phyloP scores from a whole-genome alignment of 1,140 invertebrate species.

The Stegodyphus mimosarum region DNA sequence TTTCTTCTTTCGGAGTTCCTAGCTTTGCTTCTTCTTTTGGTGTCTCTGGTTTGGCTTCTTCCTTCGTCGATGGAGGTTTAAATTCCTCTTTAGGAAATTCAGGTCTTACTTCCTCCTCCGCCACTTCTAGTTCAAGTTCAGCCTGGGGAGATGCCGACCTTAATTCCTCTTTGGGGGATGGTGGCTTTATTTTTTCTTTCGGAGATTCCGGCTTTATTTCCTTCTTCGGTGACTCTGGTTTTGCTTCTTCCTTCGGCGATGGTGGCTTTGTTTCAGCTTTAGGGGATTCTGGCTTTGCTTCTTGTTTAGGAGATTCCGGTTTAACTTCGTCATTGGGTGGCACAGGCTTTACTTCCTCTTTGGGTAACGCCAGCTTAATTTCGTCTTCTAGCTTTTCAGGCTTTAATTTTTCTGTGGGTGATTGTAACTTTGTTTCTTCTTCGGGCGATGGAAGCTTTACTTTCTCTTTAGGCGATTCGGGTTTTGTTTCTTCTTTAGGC shows the following conservation, averaged over 20 bases:
- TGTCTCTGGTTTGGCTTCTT: no score
- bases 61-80: no score
- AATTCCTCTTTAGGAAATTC: no score
- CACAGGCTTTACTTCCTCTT: no score
- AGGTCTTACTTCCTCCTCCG: no score
- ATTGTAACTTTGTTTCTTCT: neutral
- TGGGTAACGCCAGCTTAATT: no score
- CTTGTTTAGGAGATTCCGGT: no score
- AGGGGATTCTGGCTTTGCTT: neutral
- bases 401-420: neutral
- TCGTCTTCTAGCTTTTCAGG: neutral
- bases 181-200: neutral
- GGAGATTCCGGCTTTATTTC: neutral
- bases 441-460: neutral
- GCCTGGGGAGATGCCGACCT: neutral
- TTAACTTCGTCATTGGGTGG: no score
- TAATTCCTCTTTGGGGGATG: conserved; percentile 68
- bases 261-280: neutral
- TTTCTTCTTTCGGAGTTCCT: no score
- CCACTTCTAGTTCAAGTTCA: neutral
- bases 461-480: neutral
- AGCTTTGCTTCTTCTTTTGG: no score
- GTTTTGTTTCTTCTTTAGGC: neutral
- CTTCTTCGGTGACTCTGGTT: neutral
- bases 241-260: neutral